Percentiles rank a stretch among this genome's conserved stretches.
Evolutionary conservation across 2,888 invertebrate species (phyloP).

Genomic region (Plemyria rubiginata): DNA sequence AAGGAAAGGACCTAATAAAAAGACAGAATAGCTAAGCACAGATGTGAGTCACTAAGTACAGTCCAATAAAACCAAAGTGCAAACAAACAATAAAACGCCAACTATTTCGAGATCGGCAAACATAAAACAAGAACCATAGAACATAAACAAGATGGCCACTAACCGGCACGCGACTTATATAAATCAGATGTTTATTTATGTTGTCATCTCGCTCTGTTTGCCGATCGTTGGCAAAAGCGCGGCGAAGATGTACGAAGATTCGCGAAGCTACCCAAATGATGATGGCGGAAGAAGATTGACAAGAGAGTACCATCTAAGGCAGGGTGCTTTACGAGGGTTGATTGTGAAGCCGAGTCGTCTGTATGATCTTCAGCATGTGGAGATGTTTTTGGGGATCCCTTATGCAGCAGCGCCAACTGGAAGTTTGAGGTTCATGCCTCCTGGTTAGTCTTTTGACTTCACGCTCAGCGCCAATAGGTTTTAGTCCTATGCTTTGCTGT

Average conservation of each 20-base stretch:
- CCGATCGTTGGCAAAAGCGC: conserved; percentile 74
- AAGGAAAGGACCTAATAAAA: conserved; percentile 26
- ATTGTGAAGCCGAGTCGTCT: conserved; percentile 87
- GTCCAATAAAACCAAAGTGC: conserved; percentile 65
- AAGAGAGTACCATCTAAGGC: conserved; percentile 86
- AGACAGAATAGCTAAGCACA: conserved; percentile 41
- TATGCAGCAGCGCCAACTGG: conserved; percentile 93
- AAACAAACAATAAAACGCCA: conserved; percentile 70
- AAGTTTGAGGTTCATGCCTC: conserved; percentile 92
- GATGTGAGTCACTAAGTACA: conserved; percentile 60
- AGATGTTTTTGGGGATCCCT: conserved; percentile 91
- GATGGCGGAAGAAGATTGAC: conserved; percentile 77
- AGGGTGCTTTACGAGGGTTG: conserved; percentile 88
- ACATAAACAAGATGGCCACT: conserved; percentile 79
- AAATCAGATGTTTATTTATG: conserved; percentile 82
- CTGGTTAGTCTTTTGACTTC: conserved; percentile 70
- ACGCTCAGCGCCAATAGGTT: too few species aligned
- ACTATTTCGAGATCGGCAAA: conserved; percentile 68
- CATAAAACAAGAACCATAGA: conserved; percentile 66
- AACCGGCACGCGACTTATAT: conserved; percentile 76
- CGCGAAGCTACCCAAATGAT: conserved; percentile 63
- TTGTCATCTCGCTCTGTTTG: conserved; percentile 74
- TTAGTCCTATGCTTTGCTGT: too few species aligned
- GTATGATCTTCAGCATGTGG: conserved; percentile 87
- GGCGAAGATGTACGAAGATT: conserved; percentile 66